These are phyloP conservation scores for Cylas formicarius DNA, from an alignment of 1,140 invertebrate species.

Conservation along the genomic window DNA sequence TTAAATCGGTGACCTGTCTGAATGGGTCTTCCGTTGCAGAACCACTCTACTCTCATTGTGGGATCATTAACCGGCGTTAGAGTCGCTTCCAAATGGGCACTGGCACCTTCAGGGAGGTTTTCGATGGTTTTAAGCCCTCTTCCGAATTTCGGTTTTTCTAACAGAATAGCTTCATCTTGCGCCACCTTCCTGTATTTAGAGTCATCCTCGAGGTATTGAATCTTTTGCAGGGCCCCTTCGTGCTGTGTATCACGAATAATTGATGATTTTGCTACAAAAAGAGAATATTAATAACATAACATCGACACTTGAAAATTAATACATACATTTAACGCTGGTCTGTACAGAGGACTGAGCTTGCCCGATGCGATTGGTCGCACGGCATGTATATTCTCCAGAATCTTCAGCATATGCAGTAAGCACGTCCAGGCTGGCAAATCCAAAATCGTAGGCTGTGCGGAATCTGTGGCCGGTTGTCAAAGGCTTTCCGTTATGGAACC, in stretches of 20 bases:
- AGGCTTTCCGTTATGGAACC: constrained; percentile 90
- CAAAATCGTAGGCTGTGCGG: constrained; percentile 89
- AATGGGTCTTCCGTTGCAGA: constrained; percentile 82
- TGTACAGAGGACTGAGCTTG: constrained; percentile 72
- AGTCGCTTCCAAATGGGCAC: constrained; percentile 91
- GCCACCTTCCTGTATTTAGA: constrained; percentile 65
- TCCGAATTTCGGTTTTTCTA: constrained; percentile 83
- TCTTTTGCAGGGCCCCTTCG: constrained; percentile 85
- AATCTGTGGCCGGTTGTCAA: constrained; percentile 87
- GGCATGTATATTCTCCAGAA: constrained; percentile 85
- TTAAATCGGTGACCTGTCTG: constrained; percentile 85
- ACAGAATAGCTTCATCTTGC: constrained; percentile 64
- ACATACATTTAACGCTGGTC: constrained; percentile 76
- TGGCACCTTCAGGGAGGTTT: constrained; percentile 77
- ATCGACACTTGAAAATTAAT: not conserved
- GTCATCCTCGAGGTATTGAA: constrained; percentile 84
- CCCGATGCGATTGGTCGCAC: constrained; percentile 80
- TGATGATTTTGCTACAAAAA: constrained; percentile 62
- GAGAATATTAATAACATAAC: constrained; percentile 2
- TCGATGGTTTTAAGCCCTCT: constrained; percentile 78
- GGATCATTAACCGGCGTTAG: constrained; percentile 92
- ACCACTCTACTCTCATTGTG: constrained; percentile 94
- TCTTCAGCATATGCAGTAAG: constrained; percentile 90
- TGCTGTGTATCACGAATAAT: constrained; percentile 93
- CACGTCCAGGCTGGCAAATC: constrained; percentile 89